These are phyloP conservation scores for Pyrrhosoma nymphula DNA, from an alignment of 2,888 invertebrate genomes.

Conservation along the genomic window DNA sequence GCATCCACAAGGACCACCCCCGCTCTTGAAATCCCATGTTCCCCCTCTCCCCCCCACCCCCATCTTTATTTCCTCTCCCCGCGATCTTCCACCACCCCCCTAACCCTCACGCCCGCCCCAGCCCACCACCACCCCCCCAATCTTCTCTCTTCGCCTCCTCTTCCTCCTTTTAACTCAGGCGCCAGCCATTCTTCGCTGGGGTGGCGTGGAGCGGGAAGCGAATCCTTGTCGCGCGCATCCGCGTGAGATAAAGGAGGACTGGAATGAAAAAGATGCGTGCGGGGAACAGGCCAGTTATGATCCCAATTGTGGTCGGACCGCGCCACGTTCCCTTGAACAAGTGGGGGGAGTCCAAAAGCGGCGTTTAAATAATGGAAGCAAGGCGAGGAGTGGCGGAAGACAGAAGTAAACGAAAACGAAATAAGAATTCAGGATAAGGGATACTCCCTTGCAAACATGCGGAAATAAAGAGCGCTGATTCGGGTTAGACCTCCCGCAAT, in stretches of 20 bases:
- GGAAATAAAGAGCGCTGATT: too few relatives aligned
- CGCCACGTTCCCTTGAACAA: not conserved
- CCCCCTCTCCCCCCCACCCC: not conserved
- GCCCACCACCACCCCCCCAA: too few relatives aligned
- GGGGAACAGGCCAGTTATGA: slow-evolving; percentile 16
- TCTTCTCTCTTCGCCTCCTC: too few relatives aligned
- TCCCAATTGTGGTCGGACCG: not conserved
- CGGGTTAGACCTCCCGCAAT: too few relatives aligned
- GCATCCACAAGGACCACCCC: not conserved
- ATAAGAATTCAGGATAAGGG: too few relatives aligned
- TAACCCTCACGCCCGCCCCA: not conserved
- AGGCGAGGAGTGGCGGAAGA: not conserved
- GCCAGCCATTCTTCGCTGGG: not conserved
- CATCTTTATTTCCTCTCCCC: not conserved
- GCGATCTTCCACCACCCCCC: too few relatives aligned
- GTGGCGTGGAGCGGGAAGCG: not conserved
- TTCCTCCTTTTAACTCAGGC: not conserved
- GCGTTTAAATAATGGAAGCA: not conserved
- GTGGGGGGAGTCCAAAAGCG: not conserved
- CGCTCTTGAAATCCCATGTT: not conserved
- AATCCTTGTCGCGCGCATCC: not conserved
- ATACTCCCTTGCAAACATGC: too few relatives aligned
- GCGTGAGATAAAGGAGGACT: not conserved
- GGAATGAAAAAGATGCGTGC: not conserved
- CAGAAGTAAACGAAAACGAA: too few relatives aligned